Evolutionary conservation across 2,888 invertebrate genomes (phyloP).

Genomic region (Thymelicus acteon): DNA sequence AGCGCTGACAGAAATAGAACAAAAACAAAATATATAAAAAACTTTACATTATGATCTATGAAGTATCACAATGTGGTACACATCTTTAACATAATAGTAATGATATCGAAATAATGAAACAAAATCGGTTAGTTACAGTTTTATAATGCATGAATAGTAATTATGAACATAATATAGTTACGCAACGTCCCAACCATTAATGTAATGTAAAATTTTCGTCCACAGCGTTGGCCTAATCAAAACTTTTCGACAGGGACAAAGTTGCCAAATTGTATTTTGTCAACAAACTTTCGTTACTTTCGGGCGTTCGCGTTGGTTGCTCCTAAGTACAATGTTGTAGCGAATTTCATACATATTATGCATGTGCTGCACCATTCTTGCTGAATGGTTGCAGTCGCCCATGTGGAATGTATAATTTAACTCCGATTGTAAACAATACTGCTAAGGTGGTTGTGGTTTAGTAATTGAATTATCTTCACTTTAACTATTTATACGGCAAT

Average conservation of each 20-base stretch:
- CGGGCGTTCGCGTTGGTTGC: neutral
- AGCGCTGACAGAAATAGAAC: too few relatives aligned
- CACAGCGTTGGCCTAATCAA: constrained; percentile 6
- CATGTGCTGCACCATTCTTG: neutral
- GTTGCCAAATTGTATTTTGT: constrained; percentile 23
- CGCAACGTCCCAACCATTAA: neutral
- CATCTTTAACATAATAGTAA: too few relatives aligned
- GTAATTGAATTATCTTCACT: too few relatives aligned
- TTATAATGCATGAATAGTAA: too few relatives aligned
- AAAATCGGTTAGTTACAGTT: too few relatives aligned
- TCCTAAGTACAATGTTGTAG: neutral
- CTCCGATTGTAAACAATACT: neutral
- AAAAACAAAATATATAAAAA: too few relatives aligned
- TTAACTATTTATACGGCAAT: too few relatives aligned
- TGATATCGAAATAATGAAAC: too few relatives aligned
- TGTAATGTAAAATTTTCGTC: constrained; percentile 10
- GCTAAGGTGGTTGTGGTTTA: too few relatives aligned
- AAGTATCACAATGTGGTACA: too few relatives aligned
- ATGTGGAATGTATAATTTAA: neutral
- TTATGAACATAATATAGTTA: neutral
- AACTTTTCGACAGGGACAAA: constrained; percentile 20
- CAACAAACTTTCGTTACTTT: constrained; percentile 4
- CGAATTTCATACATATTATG: constrained; percentile 1
- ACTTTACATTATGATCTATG: too few relatives aligned
- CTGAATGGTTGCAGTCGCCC: neutral